A percentile compares a stretch with the other conserved stretches of the same genome.
These are phyloP conservation scores for Tribolium castaneum DNA, from an alignment of 1,140 invertebrate genomes.

Conservation along the genomic window DNA sequence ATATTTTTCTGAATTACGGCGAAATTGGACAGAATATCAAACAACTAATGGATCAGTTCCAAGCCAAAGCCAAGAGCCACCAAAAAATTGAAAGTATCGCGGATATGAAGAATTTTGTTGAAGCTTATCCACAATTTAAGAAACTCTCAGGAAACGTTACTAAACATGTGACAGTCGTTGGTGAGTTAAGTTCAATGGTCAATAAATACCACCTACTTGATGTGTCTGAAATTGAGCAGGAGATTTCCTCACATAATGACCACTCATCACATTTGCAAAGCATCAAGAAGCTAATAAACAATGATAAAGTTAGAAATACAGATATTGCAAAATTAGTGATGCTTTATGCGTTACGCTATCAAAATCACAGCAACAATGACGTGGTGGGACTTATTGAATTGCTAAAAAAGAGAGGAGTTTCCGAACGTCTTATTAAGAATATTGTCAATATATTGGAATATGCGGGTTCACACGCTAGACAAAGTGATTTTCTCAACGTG, in stretches of 20 bases:
- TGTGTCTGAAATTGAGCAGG: constrained; percentile 97
- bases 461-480: constrained; percentile 79
- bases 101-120: constrained; percentile 99
- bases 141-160: constrained; percentile 99
- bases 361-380: constrained; percentile 89
- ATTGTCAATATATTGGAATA: constrained; percentile 82
- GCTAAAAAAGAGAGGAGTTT: constrained; percentile 76
- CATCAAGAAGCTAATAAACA: constrained; percentile 59
- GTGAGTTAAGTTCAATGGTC: constrained; percentile 91
- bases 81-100: constrained; percentile 98
- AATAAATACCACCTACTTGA: constrained; percentile 83
- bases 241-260: constrained; percentile 92
- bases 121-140: constrained; percentile 98
- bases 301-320: constrained; percentile 73
- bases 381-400: constrained; percentile 78
- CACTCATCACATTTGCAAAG: constrained; percentile 79
- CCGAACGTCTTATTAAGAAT: constrained; percentile 71
- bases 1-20: constrained; percentile 97
- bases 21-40: constrained; percentile 99
- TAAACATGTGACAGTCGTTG: constrained; percentile 96
- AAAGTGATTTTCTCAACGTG: constrained; percentile 86
- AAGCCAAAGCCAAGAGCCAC: constrained; percentile 93
- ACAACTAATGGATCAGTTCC: constrained; percentile 97
- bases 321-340: constrained; percentile 92
- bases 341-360: constrained; percentile 93